Percentiles rank a stretch among this genome's conserved stretches.
These are phyloP conservation scores for Nycticorax nycticorax DNA, from an alignment of 2,113 vertebrate species.

Conservation along the genomic window DNA sequence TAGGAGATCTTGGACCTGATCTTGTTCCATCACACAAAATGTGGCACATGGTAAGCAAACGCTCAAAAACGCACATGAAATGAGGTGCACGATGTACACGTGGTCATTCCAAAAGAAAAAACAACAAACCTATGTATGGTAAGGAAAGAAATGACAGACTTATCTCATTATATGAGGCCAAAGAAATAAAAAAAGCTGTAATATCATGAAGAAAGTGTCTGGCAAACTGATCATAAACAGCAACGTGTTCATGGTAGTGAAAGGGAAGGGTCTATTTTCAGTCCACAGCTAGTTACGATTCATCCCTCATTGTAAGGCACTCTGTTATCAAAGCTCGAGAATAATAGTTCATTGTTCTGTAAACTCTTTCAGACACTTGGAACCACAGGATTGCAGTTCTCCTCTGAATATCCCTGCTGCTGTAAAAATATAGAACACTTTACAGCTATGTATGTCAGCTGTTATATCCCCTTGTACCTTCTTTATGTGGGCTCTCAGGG, in stretches of 20 bases:
- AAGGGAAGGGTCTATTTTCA: background rate
- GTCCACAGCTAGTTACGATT: background rate
- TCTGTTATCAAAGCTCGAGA: background rate
- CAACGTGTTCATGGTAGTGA: background rate
- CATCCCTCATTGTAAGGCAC: background rate
- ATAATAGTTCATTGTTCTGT: conserved; percentile 19
- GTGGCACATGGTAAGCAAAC: background rate
- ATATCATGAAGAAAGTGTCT: background rate
- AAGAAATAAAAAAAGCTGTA: background rate
- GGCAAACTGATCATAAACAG: background rate
- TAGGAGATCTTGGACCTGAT: conserved; percentile 16
- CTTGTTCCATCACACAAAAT: background rate
- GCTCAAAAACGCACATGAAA: background rate
- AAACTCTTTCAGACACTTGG: background rate
- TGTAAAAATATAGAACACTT: background rate
- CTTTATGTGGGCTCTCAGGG: background rate
- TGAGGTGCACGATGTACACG: background rate
- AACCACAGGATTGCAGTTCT: background rate
- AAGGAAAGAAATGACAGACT: background rate
- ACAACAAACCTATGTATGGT: background rate
- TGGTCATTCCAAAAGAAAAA: background rate
- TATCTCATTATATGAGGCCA: background rate
- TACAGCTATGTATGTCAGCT: background rate
- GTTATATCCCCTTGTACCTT: background rate
- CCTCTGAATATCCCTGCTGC: background rate